Evolutionary conservation across 2,797 vertebrate species (phyloP), one percentile per base, ranked within the genome.

Genomic region (Melanotaenia trifasciata): DNA sequence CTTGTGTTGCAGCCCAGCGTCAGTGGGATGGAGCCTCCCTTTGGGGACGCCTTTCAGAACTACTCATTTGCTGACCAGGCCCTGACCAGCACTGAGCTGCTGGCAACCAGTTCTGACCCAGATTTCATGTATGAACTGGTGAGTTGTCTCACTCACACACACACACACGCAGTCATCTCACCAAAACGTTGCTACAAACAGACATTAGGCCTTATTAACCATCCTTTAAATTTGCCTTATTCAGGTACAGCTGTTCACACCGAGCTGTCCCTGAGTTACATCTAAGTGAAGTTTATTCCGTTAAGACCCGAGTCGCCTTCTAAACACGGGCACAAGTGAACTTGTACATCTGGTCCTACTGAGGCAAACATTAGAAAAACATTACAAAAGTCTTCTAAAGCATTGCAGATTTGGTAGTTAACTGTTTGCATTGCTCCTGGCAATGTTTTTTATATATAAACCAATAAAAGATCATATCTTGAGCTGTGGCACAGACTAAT

Each of bases 81-180:
- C 80, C 92, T 99, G 93, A 98, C 97, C 95, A 99, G 98, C 94
- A 99, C 98, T 30, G 98, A 99, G 87, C 95, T 99, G 86, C 94
- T 99, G 86, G 96, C 97, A 53, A 98, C 94, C 93, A 99, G 95
- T 93, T 97, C 97, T 58, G 98, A 99, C 92, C 98, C 97, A 92
- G 97, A 98, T 93, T 99, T 99, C 94, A 99, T 99, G 96, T 99
- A 99, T 79, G 97, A 99, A 91, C 92, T 98, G 96, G 98, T 99
- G 91, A 96, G 98, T 90, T 33, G 10, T 53, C 22, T 0, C 24
- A 1, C 71, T 1, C 20, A 6, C 61, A 51, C 61, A 35, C 59
- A 30, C 57, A 30, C 64, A n/a, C 56, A 33, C 18, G 12, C 69
- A 59, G 20, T n/a, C 32, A 16, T 60, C 35, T 58, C 22, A 56